A percentile compares a stretch with the other conserved stretches of the same genome.
These are phyloP conservation scores for Protobothrops flavoviridis DNA, from an alignment of 2,113 vertebrate species.

Conservation along the genomic window DNA sequence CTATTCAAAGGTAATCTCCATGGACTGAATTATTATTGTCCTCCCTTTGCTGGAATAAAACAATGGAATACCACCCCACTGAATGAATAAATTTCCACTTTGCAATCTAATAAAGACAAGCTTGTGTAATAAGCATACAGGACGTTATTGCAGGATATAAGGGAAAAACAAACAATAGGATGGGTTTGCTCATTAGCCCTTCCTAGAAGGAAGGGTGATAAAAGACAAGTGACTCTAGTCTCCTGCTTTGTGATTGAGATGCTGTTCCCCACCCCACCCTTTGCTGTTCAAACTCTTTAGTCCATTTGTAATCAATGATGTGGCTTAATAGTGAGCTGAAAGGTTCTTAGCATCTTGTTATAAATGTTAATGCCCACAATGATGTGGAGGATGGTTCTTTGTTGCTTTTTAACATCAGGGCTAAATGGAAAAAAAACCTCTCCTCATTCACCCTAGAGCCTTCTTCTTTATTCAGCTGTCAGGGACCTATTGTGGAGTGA, in stretches of 20 bases:
- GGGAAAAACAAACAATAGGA: background rate
- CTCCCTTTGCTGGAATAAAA: background rate
- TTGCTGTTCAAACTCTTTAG: slow-evolving; percentile 42
- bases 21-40: background rate
- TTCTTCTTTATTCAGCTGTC: slow-evolving; percentile 45
- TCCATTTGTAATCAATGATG: slow-evolving; percentile 56
- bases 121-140: background rate
- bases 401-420: slow-evolving; percentile 43
- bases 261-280: slow-evolving; percentile 1
- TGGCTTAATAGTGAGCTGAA: slow-evolving; percentile 53
- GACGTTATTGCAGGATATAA: background rate
- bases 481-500: slow-evolving; percentile 39
- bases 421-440: slow-evolving; percentile 43
- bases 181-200: background rate
- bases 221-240: background rate
- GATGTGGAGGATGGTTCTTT: slow-evolving; percentile 45
- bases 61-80: background rate
- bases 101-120: background rate
- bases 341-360: slow-evolving; percentile 59
- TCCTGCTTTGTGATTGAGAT: slow-evolving; percentile 30
- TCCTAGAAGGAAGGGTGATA: slow-evolving; percentile 25
- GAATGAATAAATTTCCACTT: background rate
- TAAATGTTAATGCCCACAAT: slow-evolving; percentile 43
- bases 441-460: slow-evolving; percentile 28
- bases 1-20: background rate